Base-by-base conservation (phyloP, 2,113 vertebrate species). In the Centropus unirufus region DNA sequence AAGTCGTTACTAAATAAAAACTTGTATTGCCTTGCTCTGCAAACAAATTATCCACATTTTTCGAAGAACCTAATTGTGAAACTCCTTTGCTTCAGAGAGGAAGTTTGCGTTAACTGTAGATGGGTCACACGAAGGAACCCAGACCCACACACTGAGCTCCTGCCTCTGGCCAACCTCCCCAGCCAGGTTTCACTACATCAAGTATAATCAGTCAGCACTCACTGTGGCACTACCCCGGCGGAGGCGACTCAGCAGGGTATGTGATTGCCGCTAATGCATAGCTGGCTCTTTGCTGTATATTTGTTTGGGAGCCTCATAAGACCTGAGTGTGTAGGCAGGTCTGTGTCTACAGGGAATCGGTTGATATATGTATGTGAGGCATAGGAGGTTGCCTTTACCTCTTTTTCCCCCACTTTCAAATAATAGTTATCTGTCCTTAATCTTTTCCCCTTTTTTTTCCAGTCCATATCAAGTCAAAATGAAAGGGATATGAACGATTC, bases 111-210 rank as follows among this genome's bases (percentile, higher is more conserved):
- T 99, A 29, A 97, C 93, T 4, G 97, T 99, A 83, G 96, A 85
- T 0, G 98, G 98, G 9, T 99, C 98, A 1, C 98, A 97, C 1
- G 97, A 98, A 91, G 97, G 98, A n/a, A 94, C 94, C 3, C 95
- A 95, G 80, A 80, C 6, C 5, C 44, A 98, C 90, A 86, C 82
- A 0, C 87, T 96, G 67, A 80, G 52, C 47, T 78, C 92, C 84
- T 97, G 96, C 64, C 63, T 96, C 58, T 92, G 91, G 44, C 63
- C 91, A 0, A 58, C 96, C 7, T 57, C 95, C 27, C 96, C 96
- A 0, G 83, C 97, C 73, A 91, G 63, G 80, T 99, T 98, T 92
- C 98, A 98, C 94, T 98, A 98, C 91, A 98, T 98, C 94, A 98
- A 96, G 69, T 97, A 97, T 12, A 96, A 93, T 26, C 97, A 97